Conservation (phyloP, 2,888 invertebrate genomes). For the Tupiocoris notatus region DNA sequence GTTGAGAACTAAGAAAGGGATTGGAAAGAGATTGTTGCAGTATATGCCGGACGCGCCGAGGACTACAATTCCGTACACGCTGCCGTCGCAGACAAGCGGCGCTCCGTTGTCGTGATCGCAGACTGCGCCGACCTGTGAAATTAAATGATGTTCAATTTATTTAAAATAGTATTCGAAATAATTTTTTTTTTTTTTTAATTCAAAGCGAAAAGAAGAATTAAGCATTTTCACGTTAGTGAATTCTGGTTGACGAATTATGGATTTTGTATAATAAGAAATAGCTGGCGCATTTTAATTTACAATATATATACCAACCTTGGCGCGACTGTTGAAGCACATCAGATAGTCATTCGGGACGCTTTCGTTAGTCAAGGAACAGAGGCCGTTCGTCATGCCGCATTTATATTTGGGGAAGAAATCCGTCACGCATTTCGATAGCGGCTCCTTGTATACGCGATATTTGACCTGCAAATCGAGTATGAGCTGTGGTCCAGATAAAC, state of each 20-base stretch:
- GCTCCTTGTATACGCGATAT: constrained; percentile 3
- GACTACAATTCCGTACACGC: constrained; percentile 2
- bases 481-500: too few relatives aligned
- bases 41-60: not conserved
- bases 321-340: not conserved
- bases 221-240: too few relatives aligned
- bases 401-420: not conserved
- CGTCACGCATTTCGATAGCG: not conserved
- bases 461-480: too few relatives aligned
- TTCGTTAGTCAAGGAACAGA: not conserved
- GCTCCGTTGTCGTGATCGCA: constrained; percentile 24
- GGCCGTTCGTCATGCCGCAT: not conserved
- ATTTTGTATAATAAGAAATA: too few relatives aligned
- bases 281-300: too few relatives aligned
- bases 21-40: constrained; percentile 1
- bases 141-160: too few relatives aligned
- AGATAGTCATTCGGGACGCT: too few relatives aligned
- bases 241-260: too few relatives aligned
- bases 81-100: constrained; percentile 21
- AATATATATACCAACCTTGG: not conserved
- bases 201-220: too few relatives aligned
- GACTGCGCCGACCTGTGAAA: constrained; percentile 4
- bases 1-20: not conserved
- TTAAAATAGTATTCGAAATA: too few relatives aligned
- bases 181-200: too few relatives aligned